phyloP scores from a whole-genome alignment of 1,140 invertebrate genomes.

The Dinothrombium tinctorium region DNA sequence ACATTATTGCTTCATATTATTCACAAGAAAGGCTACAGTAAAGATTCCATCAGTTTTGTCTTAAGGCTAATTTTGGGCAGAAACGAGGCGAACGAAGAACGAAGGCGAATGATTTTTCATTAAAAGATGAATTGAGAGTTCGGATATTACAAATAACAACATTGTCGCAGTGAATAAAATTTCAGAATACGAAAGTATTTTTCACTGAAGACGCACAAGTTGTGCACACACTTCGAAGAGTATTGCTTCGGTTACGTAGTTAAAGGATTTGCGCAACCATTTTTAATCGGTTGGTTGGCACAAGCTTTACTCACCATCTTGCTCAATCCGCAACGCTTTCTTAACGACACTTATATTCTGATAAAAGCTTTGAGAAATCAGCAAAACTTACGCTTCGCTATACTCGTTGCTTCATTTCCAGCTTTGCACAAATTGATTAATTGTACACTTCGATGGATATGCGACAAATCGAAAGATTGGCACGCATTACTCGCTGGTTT shows the following conservation, averaged over 20 bases:
- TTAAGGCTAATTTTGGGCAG: constrained; percentile 6
- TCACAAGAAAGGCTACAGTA: not conserved
- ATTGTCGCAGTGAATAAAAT: too few species aligned
- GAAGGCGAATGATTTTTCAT: too few species aligned
- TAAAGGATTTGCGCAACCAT: too few species aligned
- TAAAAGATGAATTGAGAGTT: too few species aligned
- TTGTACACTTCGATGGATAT: constrained; percentile 10
- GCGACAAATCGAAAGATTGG: not conserved
- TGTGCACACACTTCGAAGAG: too few species aligned
- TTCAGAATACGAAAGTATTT: too few species aligned
- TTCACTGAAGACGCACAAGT: too few species aligned
- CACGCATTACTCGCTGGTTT: constrained; percentile 12
- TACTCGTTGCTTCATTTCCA: constrained; percentile 1
- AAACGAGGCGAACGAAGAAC: not conserved
- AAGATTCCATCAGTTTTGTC: constrained; percentile 6
- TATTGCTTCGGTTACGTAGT: too few species aligned
- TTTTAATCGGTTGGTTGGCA: too few species aligned
- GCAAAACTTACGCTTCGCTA: not conserved
- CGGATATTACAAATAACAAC: too few species aligned
- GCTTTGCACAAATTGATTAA: constrained; percentile 3
- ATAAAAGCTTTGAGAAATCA: not conserved
- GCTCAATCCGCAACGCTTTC: too few species aligned
- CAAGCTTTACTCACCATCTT: too few species aligned
- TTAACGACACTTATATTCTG: not conserved
- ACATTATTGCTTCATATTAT: constrained; percentile 2